Conservation (phyloP, 2,888 invertebrate species). For the Phyllotreta striolata region DNA sequence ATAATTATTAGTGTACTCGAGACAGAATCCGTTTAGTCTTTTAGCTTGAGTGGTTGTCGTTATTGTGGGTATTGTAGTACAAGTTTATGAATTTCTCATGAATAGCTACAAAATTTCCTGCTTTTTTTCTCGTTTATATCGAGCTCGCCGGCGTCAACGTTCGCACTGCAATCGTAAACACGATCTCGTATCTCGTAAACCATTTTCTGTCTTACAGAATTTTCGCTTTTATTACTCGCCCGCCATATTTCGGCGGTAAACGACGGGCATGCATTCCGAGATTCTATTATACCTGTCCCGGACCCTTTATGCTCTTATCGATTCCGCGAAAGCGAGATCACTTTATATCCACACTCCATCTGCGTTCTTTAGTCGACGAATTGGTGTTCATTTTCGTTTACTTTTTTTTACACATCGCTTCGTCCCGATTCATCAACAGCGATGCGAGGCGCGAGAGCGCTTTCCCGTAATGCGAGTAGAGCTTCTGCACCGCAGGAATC, state of each 20-base stretch:
- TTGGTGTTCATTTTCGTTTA: slow-evolving; percentile 18
- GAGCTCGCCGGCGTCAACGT: background rate
- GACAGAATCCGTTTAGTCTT: no score
- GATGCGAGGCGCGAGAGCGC: background rate
- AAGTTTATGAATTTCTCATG: slow-evolving; percentile 1
- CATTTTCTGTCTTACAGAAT: slow-evolving; percentile 28
- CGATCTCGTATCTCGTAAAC: slow-evolving; percentile 16
- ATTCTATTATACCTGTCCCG: slow-evolving; percentile 29
- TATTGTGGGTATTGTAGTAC: no score
- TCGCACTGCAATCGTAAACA: slow-evolving; percentile 8
- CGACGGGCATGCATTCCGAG: slow-evolving; percentile 23
- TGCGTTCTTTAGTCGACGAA: slow-evolving; percentile 12
- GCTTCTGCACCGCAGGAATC: no score
- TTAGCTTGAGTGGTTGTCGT: no score
- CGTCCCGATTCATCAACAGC: background rate
- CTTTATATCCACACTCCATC: slow-evolving; percentile 24
- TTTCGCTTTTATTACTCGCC: slow-evolving; percentile 24
- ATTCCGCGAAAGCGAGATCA: slow-evolving; percentile 18
- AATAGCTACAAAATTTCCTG: slow-evolving; percentile 2
- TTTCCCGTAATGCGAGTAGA: no score
- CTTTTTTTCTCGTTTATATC: background rate
- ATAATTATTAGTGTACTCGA: no score
- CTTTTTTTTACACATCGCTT: slow-evolving; percentile 7
- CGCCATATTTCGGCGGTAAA: slow-evolving; percentile 24
- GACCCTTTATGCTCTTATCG: slow-evolving; percentile 26